phyloP scores from a whole-genome alignment of 2,113 vertebrate genomes.

The Syngnathoides biaculeatus region DNA sequence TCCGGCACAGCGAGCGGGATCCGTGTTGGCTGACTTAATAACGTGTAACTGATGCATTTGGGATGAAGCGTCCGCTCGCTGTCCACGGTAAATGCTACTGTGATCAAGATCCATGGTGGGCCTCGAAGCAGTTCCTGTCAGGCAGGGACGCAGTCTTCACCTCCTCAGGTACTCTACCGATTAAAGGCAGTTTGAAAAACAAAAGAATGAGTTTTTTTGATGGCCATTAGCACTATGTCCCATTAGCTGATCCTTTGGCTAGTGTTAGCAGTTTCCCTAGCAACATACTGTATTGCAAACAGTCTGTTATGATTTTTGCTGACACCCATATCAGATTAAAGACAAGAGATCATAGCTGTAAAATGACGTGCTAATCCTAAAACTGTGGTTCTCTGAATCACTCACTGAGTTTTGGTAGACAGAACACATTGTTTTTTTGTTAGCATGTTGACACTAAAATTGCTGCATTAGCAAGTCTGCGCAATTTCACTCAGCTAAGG shows the following conservation, averaged over 20 bases:
- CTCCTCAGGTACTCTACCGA: slow-evolving; percentile 50
- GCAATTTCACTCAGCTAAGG: neutral
- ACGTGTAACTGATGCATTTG: slow-evolving; percentile 25
- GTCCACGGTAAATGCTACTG: slow-evolving; percentile 19
- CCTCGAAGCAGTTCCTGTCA: slow-evolving; percentile 2
- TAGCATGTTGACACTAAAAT: no score
- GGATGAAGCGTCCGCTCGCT: slow-evolving; percentile 28
- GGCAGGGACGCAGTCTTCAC: slow-evolving; percentile 20
- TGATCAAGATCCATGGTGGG: slow-evolving; percentile 32
- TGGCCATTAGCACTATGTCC: slow-evolving; percentile 56
- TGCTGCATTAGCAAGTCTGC: no score
- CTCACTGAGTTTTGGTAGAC: no score
- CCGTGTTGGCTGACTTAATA: slow-evolving; percentile 30
- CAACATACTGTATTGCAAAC: neutral
- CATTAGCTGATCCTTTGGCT: neutral
- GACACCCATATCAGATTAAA: neutral
- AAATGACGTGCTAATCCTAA: no score
- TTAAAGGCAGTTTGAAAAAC: slow-evolving; percentile 62
- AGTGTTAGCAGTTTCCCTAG: neutral
- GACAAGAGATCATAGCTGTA: neutral
- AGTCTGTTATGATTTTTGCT: neutral
- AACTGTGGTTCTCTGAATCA: no score
- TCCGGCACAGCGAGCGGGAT: slow-evolving; percentile 1
- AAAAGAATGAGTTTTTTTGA: slow-evolving; percentile 60
- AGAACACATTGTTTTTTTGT: no score